Evolutionary conservation across 2,888 invertebrate species (phyloP), one percentile per base, ranked within the genome.

Genomic region (Drosophila siamana): DNA sequence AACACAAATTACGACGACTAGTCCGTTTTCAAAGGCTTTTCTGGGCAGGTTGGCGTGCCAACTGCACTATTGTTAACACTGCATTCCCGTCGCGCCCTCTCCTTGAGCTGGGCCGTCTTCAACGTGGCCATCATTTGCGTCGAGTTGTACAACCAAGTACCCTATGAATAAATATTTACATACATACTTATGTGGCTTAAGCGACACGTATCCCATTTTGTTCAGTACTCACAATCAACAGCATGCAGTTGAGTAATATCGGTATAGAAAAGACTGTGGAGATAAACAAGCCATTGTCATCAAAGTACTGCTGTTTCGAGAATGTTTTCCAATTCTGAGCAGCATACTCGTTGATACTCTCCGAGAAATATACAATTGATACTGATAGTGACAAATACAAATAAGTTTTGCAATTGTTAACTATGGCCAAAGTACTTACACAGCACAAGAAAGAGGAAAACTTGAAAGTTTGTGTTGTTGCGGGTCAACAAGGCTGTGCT

Each of bases 231-330:
- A 98, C 98, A 94, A 98, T 96, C 94, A 98, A 95, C 75, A 98
- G 94, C 95, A 98, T 96, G 91, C 98, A 98, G 92, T 98, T 98
- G 55, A 98, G 94, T 63, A 98, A 93, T 88, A 98, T 96, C 19
- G 98, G 98, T 90, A 97, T 95, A n/a, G 97, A 98, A 92, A 98
- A 98, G 19, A 98, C 97, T 9, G 97, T 94, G 0, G 98, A 98
- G 94, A 98, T 98, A 91, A 98, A 98, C 55, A 98, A 93, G 16
- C 98, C 98, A 93, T 96, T 96, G 87, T 96, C 96, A 92, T 98
- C 98, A 92, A 98, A 98, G 92, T 98, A 98, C 90, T 98, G 98
- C 86, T 98, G 97, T 81, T 95, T 94, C 0, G 98, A 96, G 92
- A 98, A 98, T 64, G 95, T 93, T 86, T 95, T 95, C 97, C 97